phyloP scores from a whole-genome alignment of 2,888 invertebrate genomes.

The Cerceris ruficornis region DNA sequence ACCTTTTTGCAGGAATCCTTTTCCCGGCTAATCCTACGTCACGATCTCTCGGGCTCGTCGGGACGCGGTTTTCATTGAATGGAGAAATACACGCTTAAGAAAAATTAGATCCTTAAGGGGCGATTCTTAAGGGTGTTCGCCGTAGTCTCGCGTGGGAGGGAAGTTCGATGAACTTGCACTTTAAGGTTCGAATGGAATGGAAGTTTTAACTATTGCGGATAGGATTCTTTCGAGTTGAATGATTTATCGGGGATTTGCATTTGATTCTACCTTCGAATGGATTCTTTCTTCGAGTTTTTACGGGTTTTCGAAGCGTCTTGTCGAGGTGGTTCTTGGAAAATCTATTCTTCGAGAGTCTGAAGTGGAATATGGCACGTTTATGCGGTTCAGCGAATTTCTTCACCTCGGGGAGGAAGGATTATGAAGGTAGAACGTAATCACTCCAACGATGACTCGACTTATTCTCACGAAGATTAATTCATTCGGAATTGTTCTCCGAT shows the following conservation, averaged over 20 bases:
- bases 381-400: background rate
- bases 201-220: too few species aligned
- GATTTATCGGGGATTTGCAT: too few species aligned
- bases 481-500: constrained; percentile 22
- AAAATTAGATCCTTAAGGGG: too few species aligned
- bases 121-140: too few species aligned
- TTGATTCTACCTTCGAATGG: too few species aligned
- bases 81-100: too few species aligned
- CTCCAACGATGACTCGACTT: constrained; percentile 2
- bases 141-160: too few species aligned
- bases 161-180: too few species aligned
- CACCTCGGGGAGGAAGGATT: background rate
- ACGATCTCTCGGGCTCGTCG: background rate
- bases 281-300: too few species aligned
- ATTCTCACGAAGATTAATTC: constrained; percentile 25
- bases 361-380: background rate
- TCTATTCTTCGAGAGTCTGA: background rate
- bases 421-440: constrained; percentile 3
- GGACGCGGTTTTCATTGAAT: background rate
- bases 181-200: too few species aligned
- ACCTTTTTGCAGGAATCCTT: constrained; percentile 44
- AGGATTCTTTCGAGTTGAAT: too few species aligned
- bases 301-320: background rate
- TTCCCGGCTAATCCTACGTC: constrained; percentile 24
- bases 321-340: background rate